These are phyloP conservation scores for Andrena minutula DNA, from an alignment of 2,888 invertebrate species.

Conservation along the genomic window DNA sequence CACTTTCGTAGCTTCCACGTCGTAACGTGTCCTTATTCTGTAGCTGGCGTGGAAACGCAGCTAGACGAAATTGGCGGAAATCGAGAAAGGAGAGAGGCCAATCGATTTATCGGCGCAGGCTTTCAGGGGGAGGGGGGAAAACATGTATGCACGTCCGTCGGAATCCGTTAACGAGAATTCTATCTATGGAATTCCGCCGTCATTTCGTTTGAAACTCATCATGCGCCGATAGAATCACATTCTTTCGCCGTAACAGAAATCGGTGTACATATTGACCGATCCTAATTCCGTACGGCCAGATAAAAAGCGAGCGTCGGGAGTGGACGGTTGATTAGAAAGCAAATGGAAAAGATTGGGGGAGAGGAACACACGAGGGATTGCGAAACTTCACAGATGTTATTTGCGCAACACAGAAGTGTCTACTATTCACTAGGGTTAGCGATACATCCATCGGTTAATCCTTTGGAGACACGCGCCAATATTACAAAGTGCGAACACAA, in stretches of 20 bases:
- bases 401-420: neutral
- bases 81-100: conserved; percentile 50
- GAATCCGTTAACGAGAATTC: conserved; percentile 51
- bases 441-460: neutral
- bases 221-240: conserved; percentile 34
- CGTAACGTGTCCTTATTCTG: conserved; percentile 32
- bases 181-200: conserved; percentile 49
- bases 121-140: neutral
- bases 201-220: conserved; percentile 51
- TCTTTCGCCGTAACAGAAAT: conserved; percentile 44
- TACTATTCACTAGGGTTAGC: neutral
- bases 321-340: conserved; percentile 26
- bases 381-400: conserved; percentile 25
- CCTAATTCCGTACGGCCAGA: neutral
- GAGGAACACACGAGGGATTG: neutral
- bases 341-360: conserved; percentile 27
- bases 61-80: conserved; percentile 49
- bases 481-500: neutral
- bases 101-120: conserved; percentile 59
- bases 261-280: conserved; percentile 26
- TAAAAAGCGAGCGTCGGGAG: neutral
- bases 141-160: conserved; percentile 35
- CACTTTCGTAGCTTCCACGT: neutral
- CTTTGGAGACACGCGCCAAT: neutral
- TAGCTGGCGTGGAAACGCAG: conserved; percentile 21